Conservation (phyloP, 1,140 invertebrate genomes). For the Ips nitidus region DNA sequence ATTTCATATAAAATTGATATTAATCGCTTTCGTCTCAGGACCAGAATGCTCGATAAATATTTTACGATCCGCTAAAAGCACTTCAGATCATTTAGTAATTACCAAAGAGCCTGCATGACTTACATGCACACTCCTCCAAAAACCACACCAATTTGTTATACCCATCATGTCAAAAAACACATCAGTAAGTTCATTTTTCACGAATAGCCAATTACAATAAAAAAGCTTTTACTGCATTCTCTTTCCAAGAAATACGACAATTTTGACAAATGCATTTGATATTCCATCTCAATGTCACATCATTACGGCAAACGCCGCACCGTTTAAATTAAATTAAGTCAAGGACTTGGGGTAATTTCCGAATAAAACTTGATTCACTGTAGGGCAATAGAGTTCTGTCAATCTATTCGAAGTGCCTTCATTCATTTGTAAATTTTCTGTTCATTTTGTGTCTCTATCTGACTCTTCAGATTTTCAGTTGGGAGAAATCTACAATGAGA, state of each 20-base stretch:
- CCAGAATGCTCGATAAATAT: conserved; percentile 13
- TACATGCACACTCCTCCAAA: not conserved
- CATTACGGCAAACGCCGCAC: too few species aligned
- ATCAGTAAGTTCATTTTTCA: not conserved
- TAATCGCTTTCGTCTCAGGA: conserved; percentile 6
- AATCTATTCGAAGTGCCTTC: too few species aligned
- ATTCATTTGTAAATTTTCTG: too few species aligned
- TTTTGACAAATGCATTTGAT: not conserved
- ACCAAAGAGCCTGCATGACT: not conserved
- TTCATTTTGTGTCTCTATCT: too few species aligned
- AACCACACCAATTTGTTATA: not conserved
- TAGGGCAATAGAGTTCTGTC: too few species aligned
- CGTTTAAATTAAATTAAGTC: too few species aligned
- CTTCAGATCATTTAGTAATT: conserved; percentile 10
- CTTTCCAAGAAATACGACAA: not conserved
- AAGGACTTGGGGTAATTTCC: too few species aligned
- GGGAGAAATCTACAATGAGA: too few species aligned
- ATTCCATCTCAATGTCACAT: too few species aligned
- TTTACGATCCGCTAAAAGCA: conserved; percentile 11
- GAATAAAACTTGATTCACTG: too few species aligned
- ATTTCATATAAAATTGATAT: conserved; percentile 30
- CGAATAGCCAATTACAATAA: not conserved
- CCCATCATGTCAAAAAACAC: not conserved
- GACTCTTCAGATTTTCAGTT: too few species aligned
- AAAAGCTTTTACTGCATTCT: not conserved